Conservation (phyloP, 2,113 vertebrate genomes). For the Ameiurus melas region DNA sequence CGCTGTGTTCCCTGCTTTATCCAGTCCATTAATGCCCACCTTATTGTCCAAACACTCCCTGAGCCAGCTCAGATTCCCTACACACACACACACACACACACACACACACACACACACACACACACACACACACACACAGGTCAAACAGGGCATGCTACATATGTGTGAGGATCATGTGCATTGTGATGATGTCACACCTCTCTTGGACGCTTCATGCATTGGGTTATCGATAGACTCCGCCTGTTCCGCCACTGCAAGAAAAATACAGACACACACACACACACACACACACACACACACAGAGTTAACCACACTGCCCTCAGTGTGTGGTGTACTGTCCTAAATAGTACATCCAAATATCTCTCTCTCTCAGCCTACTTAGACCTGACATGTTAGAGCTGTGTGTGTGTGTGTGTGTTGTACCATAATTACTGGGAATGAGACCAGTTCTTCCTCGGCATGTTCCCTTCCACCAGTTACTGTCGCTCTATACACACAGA, state of each 20-base stretch:
- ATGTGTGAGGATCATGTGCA: not conserved
- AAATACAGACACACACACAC: not conserved
- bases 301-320: too few relatives aligned
- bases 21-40: constrained; percentile 93
- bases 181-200: constrained; percentile 72
- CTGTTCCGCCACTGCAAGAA: constrained; percentile 85
- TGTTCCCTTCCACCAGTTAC: constrained; percentile 98
- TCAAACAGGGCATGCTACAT: not conserved
- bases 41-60: constrained; percentile 95
- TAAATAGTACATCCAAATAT: too few relatives aligned
- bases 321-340: not conserved
- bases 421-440: constrained; percentile 99
- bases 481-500: constrained; percentile 82
- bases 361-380: not conserved
- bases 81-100: constrained; percentile 44
- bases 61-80: constrained; percentile 96
- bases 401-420: not conserved
- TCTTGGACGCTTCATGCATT: constrained; percentile 95
- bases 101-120: constrained; percentile 33
- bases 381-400: not conserved
- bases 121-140: not conserved
- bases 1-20: constrained; percentile 96
- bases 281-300: not conserved
- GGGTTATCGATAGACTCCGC: constrained; percentile 97
- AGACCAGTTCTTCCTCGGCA: constrained; percentile 91